A percentile compares a stretch with the other conserved stretches of the same genome.
phyloP scores from a whole-genome alignment of 2,113 vertebrate species.

The Lipotes vexillifer region DNA sequence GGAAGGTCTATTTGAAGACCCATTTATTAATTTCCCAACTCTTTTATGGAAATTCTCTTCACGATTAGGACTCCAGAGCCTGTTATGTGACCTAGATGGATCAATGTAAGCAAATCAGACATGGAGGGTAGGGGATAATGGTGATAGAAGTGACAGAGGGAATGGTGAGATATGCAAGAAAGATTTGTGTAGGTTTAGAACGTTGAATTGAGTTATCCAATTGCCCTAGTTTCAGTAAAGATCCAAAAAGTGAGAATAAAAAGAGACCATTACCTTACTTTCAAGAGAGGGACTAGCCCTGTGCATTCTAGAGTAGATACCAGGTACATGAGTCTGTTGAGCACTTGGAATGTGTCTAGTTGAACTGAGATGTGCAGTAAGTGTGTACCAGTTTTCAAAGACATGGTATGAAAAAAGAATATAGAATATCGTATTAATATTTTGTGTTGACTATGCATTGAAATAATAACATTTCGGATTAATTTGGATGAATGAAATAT shows the following conservation, averaged over 20 bases:
- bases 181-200: not conserved
- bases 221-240: not conserved
- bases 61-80: not conserved
- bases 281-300: not conserved
- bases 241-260: not conserved
- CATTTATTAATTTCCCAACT: not conserved
- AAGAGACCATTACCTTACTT: not conserved
- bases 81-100: not conserved
- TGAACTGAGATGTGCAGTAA: not conserved
- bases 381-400: not conserved
- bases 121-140: not conserved
- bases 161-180: not conserved
- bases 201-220: not conserved
- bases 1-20: not conserved
- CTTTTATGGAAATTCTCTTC: not conserved
- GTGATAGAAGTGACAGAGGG: not conserved
- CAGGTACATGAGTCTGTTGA: not conserved
- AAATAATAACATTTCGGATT: not conserved
- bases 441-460: not conserved
- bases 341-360: not conserved
- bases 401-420: not conserved
- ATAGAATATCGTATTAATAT: not conserved
- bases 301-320: accelerated
- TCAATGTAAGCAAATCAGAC: not conserved
- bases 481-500: not conserved